Evolutionary conservation across 2,888 invertebrate species (phyloP), one percentile per base, ranked within the genome.

Genomic region (Eustalomyia histrio): DNA sequence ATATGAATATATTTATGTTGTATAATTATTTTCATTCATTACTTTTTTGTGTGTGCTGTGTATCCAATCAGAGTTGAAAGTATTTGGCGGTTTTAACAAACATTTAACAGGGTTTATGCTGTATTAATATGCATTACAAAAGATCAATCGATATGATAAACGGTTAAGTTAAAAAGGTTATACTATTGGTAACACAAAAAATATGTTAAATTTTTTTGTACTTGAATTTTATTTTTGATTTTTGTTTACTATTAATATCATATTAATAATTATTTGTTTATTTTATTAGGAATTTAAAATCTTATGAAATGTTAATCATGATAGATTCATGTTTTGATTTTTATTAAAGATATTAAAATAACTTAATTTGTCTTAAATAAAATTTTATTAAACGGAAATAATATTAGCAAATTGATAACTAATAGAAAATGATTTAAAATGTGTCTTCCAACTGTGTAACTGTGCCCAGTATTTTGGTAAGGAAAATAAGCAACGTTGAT

Each of bases 11-110:
- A 10, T 47, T 47, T 47, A 1, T n/a, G 35, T 35, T 35, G 10
- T 47, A 47, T 47, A 47, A 47, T 47, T 47, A 47, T 47, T 47
- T n/a, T 47, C 43, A 47, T 47, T 47, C 43, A 47, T 47, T 47
- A 47, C 29, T 47, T n/a, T 47, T 47, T 43, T 35, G 3, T 12
- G 39, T 35, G 39, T 39, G 7, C 7, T 4, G 29, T 12, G 39
- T 39, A 39, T 14, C 39, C 43, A n/a, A 47, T 47, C 64, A 52
- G 33, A 64, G 65, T 64, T 39, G 29, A 6, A 29, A 6, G 29
- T 29, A 29, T 47, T 47, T 47, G 43, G 43, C 29, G 33, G 18
- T 18, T 52, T 33, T 33, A 14, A 17, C 12, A 29, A 33, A 64
- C 17, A 64, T 65, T 39, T 35, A 65, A 53, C 29, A 9, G 35